These are phyloP conservation scores for Cydia fagiglandana DNA, from an alignment of 1,140 invertebrate species.

Conservation along the genomic window DNA sequence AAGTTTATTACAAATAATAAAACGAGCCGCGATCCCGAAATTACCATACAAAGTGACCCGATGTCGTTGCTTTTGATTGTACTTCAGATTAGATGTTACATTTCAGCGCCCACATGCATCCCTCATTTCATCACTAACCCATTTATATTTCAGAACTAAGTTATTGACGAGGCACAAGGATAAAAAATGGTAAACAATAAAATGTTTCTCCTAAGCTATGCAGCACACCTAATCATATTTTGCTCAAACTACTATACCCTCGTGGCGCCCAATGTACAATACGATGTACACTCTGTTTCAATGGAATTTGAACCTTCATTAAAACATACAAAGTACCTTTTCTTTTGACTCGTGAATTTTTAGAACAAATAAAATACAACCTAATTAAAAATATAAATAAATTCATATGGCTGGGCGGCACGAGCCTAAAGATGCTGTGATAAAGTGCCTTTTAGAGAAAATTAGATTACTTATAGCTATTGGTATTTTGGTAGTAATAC, in stretches of 20 bases:
- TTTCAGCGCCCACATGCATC: constrained; percentile 28
- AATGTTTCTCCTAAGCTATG: constrained; percentile 59
- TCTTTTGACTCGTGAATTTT: too few relatives aligned
- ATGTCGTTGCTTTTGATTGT: neutral
- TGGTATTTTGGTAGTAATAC: neutral
- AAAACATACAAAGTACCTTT: too few relatives aligned
- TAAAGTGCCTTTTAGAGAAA: constrained; percentile 18
- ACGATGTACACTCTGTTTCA: too few relatives aligned
- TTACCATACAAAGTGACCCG: too few relatives aligned
- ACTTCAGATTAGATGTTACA: neutral
- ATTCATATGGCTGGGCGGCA: too few relatives aligned
- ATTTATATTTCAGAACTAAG: constrained; percentile 87
- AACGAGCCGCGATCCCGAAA: too few relatives aligned
- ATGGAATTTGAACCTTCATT: too few relatives aligned
- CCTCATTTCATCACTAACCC: constrained; percentile 73
- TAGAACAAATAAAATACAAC: too few relatives aligned
- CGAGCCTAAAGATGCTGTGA: neutral
- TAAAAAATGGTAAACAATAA: constrained; percentile 86
- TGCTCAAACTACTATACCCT: constrained; percentile 44
- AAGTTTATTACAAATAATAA: too few relatives aligned
- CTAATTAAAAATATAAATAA: too few relatives aligned
- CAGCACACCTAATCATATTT: constrained; percentile 54
- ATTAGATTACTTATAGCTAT: neutral
- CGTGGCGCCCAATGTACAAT: too few relatives aligned
- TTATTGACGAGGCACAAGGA: constrained; percentile 90